Evolutionary conservation across 2,888 invertebrate genomes (phyloP), one percentile per base, ranked within the genome.

Genomic region (Cataglyphis cursor): DNA sequence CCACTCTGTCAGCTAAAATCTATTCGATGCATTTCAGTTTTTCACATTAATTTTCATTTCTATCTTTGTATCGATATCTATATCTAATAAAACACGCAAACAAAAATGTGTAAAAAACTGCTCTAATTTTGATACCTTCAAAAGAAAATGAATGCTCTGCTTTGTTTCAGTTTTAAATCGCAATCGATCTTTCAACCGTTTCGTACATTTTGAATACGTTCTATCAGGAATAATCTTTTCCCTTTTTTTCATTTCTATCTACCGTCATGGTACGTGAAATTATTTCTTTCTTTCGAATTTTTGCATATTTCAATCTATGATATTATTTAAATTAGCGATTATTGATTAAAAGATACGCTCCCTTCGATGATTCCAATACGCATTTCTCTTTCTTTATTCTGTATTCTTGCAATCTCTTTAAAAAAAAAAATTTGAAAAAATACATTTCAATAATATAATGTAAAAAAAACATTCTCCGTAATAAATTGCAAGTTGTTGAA

Each of bases 391-490:
- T 70, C 54, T 28, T 12, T 62, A 15, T 51, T 51, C 61, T 10
- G 35, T 57, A 48, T 44, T 51, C 62, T 51, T 35, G 12, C 28
- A 15, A 54, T 64, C 48, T 51, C 44, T 75, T 48, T 21, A 12
- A 64, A 64, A 81, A 64, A 75, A 66, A 68, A 28, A 28, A 28
- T 28, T 78, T 62, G 73, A 62, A 74, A 74, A 62, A 82, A 78
- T 80, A 65, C 75, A 78, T 85, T 72, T 80, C 70, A 75, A 82
- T 86, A 83, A 86, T 85, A 68, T 70, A 75, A 65, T 28, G 38
- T 62, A 48, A 44, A 44, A 44, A 10, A 62, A 21, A 51, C 15
- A 72, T 59, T 35, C 57, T 24, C 68, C 64, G 24, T 24, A 28
- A 41, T 57, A 75, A 85, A 78, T 82, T 72, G 61, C 57, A 10